These are phyloP conservation scores for Cassiopea xamachana DNA, from an alignment of 30 jellyfish, hydroid and myxozoan genomes.

Conservation along the genomic window DNA sequence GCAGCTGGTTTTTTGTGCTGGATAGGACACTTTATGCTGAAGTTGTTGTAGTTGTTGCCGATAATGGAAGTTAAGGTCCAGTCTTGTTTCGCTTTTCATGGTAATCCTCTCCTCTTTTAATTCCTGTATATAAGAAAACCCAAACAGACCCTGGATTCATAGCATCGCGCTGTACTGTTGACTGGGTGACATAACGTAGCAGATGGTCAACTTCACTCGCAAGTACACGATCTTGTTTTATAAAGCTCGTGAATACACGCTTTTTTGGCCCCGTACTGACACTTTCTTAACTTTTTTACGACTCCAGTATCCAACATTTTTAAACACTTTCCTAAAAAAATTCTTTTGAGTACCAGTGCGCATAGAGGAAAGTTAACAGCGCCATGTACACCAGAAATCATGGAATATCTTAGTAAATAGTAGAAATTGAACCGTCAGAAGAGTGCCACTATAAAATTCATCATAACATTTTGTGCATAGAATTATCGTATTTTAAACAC, in stretches of 20 bases:
- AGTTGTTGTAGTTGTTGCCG: conserved; percentile 15
- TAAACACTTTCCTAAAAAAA: neutral
- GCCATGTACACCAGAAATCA: neutral
- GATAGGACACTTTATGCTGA: neutral
- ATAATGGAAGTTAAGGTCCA: neutral
- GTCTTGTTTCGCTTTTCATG: neutral
- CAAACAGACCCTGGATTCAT: too few relatives aligned
- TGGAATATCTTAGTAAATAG: neutral
- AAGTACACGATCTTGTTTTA: neutral
- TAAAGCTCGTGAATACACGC: neutral
- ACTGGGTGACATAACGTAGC: too few relatives aligned
- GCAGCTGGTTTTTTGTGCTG: conserved; percentile 9
- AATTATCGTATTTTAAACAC: too few relatives aligned
- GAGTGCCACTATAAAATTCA: too few relatives aligned
- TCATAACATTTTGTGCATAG: too few relatives aligned
- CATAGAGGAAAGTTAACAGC: neutral
- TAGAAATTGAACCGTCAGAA: neutral
- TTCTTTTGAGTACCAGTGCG: neutral
- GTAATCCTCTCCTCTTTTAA: too few relatives aligned
- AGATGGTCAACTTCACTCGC: too few relatives aligned
- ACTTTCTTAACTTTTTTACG: neutral
- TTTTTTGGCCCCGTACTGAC: neutral
- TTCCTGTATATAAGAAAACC: too few relatives aligned
- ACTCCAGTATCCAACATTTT: neutral
- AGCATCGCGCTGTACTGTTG: too few relatives aligned